A percentile compares a stretch with the other conserved stretches of the same genome.
These are phyloP conservation scores for Procambarus clarkii DNA, from an alignment of 1,140 invertebrate genomes.

Conservation along the genomic window DNA sequence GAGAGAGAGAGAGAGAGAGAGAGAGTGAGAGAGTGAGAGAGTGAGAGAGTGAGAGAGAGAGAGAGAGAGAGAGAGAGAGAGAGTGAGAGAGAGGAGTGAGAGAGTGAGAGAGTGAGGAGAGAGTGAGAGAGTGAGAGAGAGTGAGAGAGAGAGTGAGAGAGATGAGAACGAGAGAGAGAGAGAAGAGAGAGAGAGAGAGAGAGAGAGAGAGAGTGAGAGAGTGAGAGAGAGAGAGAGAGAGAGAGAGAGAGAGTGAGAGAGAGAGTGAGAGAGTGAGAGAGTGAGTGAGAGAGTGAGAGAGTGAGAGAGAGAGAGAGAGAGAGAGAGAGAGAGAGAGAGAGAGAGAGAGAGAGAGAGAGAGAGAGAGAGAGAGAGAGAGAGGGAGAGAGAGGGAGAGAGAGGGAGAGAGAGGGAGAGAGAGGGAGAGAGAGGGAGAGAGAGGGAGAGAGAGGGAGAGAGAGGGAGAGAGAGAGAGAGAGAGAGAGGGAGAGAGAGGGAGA, in stretches of 20 bases:
- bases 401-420: neutral
- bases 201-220: neutral
- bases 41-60: slow-evolving; percentile 30
- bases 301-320: neutral
- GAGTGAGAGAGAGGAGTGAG: neutral
- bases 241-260: neutral
- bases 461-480: neutral
- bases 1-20: slow-evolving; percentile 17
- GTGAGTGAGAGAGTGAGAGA: neutral
- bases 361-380: neutral
- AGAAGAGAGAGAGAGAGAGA: neutral
- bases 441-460: neutral
- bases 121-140: neutral
- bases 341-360: neutral
- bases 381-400: neutral
- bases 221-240: neutral
- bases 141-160: too few species aligned
- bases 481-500: neutral
- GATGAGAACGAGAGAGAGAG: too few species aligned
- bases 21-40: slow-evolving; percentile 17
- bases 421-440: neutral
- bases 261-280: neutral
- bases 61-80: slow-evolving; percentile 33
- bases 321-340: neutral
- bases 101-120: neutral